Conservation (phyloP, 1,140 invertebrate species). For the Aphelenchoides besseyi region DNA sequence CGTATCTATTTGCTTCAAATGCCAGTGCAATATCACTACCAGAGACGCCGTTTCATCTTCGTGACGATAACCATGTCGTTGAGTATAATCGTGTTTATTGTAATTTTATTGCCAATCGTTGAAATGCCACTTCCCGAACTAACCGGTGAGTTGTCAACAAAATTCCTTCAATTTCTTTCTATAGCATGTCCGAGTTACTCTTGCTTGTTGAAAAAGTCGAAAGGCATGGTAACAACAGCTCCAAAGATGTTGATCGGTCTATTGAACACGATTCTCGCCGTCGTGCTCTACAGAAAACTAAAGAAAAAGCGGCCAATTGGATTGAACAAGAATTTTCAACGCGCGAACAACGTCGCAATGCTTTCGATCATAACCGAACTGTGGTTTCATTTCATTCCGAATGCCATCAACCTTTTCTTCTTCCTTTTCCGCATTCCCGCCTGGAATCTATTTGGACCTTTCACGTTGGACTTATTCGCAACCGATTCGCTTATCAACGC, state of each 20-base stretch:
- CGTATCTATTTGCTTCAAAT: background rate
- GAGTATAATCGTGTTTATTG: background rate
- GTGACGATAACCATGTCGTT: background rate
- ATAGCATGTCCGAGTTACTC: background rate
- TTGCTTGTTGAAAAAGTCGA: background rate
- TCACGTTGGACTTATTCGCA: no score
- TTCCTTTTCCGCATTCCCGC: no score
- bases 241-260: background rate
- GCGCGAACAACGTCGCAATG: no score
- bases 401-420: no score
- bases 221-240: background rate
- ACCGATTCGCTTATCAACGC: no score
- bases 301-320: background rate
- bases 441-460: no score
- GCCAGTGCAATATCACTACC: background rate
- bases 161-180: background rate
- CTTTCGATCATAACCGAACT: no score
- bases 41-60: background rate
- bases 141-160: background rate
- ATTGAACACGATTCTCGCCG: background rate
- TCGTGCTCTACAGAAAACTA: background rate
- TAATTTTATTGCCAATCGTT: background rate
- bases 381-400: no score
- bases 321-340: background rate
- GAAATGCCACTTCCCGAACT: background rate